phyloP scores from a whole-genome alignment of 2,113 vertebrate species.

The Fukomys damarensis region DNA sequence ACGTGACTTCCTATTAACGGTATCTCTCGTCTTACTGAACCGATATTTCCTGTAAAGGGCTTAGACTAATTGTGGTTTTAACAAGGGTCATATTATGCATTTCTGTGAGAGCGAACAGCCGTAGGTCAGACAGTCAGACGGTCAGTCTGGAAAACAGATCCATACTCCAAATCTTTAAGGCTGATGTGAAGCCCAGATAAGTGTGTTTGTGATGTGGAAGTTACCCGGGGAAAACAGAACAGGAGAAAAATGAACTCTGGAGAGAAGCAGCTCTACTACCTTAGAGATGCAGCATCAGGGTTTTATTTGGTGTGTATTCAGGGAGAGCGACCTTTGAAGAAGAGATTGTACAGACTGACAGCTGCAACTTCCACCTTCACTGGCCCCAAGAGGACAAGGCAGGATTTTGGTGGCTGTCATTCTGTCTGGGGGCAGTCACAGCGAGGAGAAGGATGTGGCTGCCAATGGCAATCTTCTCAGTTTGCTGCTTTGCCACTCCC shows the following conservation, averaged over 20 bases:
- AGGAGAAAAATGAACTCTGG: constrained; percentile 59
- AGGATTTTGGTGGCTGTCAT: not conserved
- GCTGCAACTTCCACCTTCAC: too few species aligned
- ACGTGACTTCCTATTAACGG: constrained; percentile 86
- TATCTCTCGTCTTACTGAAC: constrained; percentile 86
- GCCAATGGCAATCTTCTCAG: not conserved
- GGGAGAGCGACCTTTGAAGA: not conserved
- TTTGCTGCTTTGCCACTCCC: not conserved
- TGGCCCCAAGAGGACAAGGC: not conserved
- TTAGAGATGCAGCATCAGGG: not conserved
- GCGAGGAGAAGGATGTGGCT: not conserved
- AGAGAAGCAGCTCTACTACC: constrained; percentile 54
- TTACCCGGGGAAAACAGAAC: constrained; percentile 77
- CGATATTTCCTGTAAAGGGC: constrained; percentile 92
- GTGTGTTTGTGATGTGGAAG: constrained; percentile 77
- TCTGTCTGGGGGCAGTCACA: not conserved
- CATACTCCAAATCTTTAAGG: constrained; percentile 86
- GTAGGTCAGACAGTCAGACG: constrained; percentile 87
- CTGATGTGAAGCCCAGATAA: constrained; percentile 86
- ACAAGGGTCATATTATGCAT: constrained; percentile 85
- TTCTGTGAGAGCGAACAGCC: constrained; percentile 79
- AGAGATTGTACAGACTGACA: not conserved
- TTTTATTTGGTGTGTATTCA: not conserved
- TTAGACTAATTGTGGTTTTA: constrained; percentile 89
- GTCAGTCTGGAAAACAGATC: constrained; percentile 89